These are phyloP conservation scores for Amniataba percoides DNA, from an alignment of 2,797 vertebrate species.

Conservation along the genomic window DNA sequence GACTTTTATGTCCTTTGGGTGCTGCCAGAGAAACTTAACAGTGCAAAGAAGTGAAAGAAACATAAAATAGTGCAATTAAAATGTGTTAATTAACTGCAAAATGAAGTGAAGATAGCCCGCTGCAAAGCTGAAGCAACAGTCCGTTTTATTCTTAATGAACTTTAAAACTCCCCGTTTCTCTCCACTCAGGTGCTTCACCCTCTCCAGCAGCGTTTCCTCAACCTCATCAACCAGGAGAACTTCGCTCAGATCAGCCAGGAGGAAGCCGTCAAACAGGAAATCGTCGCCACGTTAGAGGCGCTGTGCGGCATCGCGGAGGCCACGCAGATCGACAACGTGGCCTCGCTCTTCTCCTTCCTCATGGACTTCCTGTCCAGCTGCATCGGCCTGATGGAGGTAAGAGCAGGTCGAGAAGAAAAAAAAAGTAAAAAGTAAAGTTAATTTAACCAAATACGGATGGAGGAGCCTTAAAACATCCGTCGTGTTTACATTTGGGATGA, in stretches of 20 bases:
- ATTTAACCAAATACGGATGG: no score
- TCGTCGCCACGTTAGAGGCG: slow-evolving; percentile 95
- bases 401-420: not conserved
- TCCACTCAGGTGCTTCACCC: slow-evolving; percentile 93
- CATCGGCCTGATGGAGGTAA: slow-evolving; percentile 97
- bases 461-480: not conserved
- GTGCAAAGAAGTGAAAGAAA: not conserved
- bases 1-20: not conserved
- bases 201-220: slow-evolving; percentile 96
- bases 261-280: slow-evolving; percentile 95
- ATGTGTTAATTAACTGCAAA: not conserved
- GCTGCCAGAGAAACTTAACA: not conserved
- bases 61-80: not conserved
- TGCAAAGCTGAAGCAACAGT: not conserved
- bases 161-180: not conserved
- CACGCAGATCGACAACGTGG: slow-evolving; percentile 98
- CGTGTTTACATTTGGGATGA: not conserved
- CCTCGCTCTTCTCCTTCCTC: slow-evolving; percentile 96
- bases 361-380: slow-evolving; percentile 99
- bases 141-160: not conserved
- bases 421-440: no score
- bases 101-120: not conserved
- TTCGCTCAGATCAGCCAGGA: slow-evolving; percentile 98
- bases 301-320: slow-evolving; percentile 98
- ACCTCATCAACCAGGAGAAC: slow-evolving; percentile 99